These are phyloP conservation scores for Syrmaticus mikado DNA, from an alignment of 2,113 vertebrate genomes.

Conservation along the genomic window DNA sequence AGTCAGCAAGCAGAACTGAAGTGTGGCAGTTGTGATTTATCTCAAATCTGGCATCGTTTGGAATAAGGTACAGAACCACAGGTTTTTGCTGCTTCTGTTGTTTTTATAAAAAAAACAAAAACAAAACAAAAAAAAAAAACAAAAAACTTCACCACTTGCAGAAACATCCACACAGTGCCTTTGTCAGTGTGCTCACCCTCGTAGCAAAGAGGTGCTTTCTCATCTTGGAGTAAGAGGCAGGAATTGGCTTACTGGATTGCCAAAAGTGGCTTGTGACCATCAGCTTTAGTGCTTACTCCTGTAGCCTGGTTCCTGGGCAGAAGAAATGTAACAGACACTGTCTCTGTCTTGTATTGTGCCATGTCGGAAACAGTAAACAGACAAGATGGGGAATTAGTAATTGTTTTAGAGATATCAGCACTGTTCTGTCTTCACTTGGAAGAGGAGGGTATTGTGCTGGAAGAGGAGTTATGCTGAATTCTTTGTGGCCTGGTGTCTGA, in stretches of 20 bases:
- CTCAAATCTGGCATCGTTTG: neutral
- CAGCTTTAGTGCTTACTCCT: neutral
- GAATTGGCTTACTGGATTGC: neutral
- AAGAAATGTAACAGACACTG: neutral
- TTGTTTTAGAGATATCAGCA: neutral
- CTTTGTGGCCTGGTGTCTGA: neutral
- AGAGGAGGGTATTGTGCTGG: neutral
- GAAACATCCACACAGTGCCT: fast-evolving
- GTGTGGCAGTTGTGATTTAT: neutral
- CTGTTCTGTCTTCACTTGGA: neutral
- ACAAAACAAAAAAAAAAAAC: no score
- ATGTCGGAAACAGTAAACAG: neutral
- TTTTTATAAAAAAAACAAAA: no score
- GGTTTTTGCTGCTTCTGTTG: neutral
- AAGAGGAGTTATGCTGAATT: neutral
- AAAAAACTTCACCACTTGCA: neutral
- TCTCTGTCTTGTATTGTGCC: fast-evolving
- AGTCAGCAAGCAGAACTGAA: neutral
- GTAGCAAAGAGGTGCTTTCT: neutral
- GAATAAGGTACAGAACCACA: neutral
- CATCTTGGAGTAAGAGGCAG: neutral
- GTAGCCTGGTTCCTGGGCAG: neutral
- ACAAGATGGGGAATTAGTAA: neutral
- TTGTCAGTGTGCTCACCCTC: fast-evolving
- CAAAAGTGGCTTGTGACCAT: neutral